Percentiles rank a stretch among this genome's conserved stretches.
Evolutionary conservation across 2,113 vertebrate species (phyloP).

Genomic region (Rhadina sibilatrix): DNA sequence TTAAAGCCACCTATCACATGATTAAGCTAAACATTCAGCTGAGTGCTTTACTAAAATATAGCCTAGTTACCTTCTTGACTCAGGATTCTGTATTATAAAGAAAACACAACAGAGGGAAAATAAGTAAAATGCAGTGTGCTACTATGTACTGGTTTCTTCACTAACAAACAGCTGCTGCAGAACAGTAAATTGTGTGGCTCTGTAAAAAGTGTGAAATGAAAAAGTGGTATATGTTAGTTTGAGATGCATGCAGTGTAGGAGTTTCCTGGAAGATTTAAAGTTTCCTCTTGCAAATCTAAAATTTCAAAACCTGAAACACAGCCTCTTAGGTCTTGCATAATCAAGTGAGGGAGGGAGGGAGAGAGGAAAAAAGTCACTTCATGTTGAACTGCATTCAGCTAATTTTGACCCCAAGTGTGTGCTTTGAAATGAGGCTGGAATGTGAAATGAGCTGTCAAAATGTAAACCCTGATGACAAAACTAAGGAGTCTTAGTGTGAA

Average conservation of each 20-base stretch:
- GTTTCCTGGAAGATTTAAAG: background rate
- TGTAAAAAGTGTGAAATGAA: background rate
- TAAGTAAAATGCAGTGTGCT: background rate
- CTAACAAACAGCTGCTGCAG: background rate
- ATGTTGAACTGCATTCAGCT: background rate
- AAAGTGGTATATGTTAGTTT: background rate
- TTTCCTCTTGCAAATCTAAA: background rate
- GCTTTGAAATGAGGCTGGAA: background rate
- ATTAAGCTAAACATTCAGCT: background rate
- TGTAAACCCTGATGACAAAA: background rate
- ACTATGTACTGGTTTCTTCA: background rate
- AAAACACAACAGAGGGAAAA: background rate
- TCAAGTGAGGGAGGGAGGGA: background rate
- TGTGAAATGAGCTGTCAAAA: background rate
- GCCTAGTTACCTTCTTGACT: background rate
- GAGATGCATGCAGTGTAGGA: background rate
- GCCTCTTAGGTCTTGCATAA: background rate
- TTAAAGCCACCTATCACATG: background rate
- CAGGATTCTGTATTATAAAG: background rate
- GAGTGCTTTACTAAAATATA: background rate
- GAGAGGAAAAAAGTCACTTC: background rate
- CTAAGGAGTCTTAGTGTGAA: background rate
- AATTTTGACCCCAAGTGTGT: background rate
- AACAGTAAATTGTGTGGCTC: background rate
- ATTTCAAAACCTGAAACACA: background rate